Evolutionary conservation across 2,888 invertebrate species (phyloP).

Genomic region (Margaritifera margaritifera): DNA sequence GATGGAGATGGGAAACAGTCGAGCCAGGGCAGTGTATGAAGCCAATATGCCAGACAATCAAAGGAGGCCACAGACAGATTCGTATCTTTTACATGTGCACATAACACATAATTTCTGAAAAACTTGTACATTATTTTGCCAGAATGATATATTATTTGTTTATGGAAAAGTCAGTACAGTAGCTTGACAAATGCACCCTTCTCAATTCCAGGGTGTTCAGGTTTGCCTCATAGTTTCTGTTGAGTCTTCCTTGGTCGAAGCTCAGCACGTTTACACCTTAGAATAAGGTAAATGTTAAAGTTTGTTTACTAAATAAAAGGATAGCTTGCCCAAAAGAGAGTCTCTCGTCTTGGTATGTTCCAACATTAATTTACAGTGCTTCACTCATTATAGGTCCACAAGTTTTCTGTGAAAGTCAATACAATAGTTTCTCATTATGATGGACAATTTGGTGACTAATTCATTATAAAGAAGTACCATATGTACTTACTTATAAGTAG

Average conservation of each 20-base stretch:
- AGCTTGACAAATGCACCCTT: not conserved
- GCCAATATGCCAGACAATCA: constrained; percentile 97
- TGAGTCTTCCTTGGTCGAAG: not conserved
- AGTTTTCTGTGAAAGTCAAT: too few species aligned
- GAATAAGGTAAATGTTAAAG: too few species aligned
- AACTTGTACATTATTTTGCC: not conserved
- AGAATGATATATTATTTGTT: not conserved
- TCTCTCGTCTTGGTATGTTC: too few species aligned
- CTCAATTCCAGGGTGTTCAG: not conserved
- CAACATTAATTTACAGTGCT: too few species aligned
- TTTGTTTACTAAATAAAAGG: too few species aligned
- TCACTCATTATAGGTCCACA: too few species aligned
- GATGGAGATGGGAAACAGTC: constrained; percentile 98
- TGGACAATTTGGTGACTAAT: too few species aligned
- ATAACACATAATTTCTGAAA: not conserved
- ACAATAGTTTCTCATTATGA: too few species aligned
- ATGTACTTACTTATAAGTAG: too few species aligned
- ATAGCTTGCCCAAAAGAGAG: too few species aligned
- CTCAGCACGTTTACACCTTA: too few species aligned
- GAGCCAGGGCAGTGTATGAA: constrained; percentile 95
- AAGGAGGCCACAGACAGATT: constrained; percentile 84
- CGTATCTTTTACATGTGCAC: constrained; percentile 74
- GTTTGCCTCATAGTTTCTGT: not conserved
- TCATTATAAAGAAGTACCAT: too few species aligned
- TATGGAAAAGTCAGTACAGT: not conserved